These are phyloP conservation scores for Argentina silus DNA, from an alignment of 2,797 vertebrate species.

Conservation along the genomic window DNA sequence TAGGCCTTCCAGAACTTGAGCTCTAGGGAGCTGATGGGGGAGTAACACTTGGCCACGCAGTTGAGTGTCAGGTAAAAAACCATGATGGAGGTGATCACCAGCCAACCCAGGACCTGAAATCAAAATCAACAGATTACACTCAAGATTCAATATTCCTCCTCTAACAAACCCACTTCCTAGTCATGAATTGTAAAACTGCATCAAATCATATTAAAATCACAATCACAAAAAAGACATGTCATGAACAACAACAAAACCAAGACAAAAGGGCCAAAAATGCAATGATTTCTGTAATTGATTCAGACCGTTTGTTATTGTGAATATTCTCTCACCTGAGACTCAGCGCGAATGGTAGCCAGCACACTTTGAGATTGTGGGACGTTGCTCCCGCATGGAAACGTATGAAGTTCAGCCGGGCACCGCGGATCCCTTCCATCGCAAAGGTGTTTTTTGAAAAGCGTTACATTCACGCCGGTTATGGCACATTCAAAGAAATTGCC, in stretches of 20 bases:
- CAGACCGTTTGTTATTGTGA: not conserved
- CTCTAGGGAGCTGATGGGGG: constrained; percentile 77
- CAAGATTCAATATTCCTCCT: not conserved
- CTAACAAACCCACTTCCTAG: not conserved
- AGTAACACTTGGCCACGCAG: constrained; percentile 63
- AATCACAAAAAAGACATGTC: not conserved
- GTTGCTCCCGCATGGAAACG: constrained; percentile 63
- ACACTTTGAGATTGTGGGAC: fast-evolving
- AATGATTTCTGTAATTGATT: not conserved
- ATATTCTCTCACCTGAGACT: constrained; percentile 73
- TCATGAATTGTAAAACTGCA: too few relatives aligned
- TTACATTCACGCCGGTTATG: constrained; percentile 64
- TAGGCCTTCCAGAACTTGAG: constrained; percentile 78
- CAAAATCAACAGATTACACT: not conserved
- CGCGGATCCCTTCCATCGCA: not conserved
- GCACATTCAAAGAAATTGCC: constrained; percentile 76
- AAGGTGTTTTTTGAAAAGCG: fast-evolving
- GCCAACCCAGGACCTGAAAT: constrained; percentile 79
- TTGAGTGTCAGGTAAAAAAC: constrained; percentile 48
- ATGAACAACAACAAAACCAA: not conserved
- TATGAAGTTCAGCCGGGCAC: constrained; percentile 51
- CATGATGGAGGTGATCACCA: constrained; percentile 70
- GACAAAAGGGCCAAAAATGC: too few relatives aligned
- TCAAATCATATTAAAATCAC: not conserved
- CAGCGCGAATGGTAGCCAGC: constrained; percentile 57